Evolutionary conservation across 2,888 invertebrate species (phyloP).

Genomic region (Acronicta alni): DNA sequence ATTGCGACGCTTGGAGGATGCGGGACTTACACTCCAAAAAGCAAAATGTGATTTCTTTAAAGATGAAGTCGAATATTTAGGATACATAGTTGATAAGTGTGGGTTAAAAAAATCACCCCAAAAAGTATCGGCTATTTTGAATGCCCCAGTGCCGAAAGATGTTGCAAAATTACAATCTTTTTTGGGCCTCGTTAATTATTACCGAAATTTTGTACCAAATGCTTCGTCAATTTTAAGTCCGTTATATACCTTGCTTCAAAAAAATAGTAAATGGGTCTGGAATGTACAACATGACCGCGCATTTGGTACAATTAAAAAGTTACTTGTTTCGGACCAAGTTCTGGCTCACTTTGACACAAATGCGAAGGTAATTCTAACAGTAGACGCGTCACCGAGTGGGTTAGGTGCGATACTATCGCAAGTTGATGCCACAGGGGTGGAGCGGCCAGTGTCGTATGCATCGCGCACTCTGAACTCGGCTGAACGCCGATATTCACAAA

Average conservation of each 20-base stretch:
- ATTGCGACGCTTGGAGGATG: no score
- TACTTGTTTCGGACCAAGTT: slow-evolving; percentile 35
- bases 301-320: slow-evolving; percentile 37
- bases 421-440: neutral
- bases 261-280: slow-evolving; percentile 15
- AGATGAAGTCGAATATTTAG: slow-evolving; percentile 31
- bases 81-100: slow-evolving; percentile 31
- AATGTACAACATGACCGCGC: slow-evolving; percentile 22
- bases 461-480: slow-evolving; percentile 47
- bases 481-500: slow-evolving; percentile 36
- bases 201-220: slow-evolving; percentile 3
- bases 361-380: slow-evolving; percentile 47
- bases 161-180: slow-evolving; percentile 40
- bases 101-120: slow-evolving; percentile 27
- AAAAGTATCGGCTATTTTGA: slow-evolving; percentile 23
- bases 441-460: slow-evolving; percentile 46
- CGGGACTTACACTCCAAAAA: no score
- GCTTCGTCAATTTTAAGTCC: slow-evolving; percentile 29
- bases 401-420: slow-evolving; percentile 37
- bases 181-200: slow-evolving; percentile 47
- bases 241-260: slow-evolving; percentile 31
- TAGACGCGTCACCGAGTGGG: slow-evolving; percentile 48
- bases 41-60: no score
- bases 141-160: slow-evolving; percentile 13
- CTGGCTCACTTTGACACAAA: slow-evolving; percentile 27